These are phyloP conservation scores for Monodelphis domestica DNA, from an alignment of 2,797 vertebrate species.

Conservation along the genomic window DNA sequence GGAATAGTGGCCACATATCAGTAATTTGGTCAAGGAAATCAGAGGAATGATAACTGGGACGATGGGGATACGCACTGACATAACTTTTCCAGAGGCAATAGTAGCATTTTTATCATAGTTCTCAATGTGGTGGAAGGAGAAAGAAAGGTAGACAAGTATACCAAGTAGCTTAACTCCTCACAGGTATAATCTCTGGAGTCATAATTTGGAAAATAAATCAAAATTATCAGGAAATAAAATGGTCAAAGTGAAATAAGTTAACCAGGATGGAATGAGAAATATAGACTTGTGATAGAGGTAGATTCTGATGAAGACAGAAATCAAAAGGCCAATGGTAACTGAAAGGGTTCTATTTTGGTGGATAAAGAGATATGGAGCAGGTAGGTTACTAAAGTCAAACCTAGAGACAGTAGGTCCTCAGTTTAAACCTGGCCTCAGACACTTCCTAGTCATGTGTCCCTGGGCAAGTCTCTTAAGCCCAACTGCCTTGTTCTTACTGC, in stretches of 20 bases:
- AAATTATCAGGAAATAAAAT: background rate
- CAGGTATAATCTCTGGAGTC: background rate
- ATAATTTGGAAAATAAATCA: background rate
- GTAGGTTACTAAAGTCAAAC: too few relatives aligned
- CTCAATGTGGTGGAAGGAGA: background rate
- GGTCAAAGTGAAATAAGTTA: background rate
- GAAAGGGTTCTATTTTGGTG: background rate
- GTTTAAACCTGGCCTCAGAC: too few relatives aligned
- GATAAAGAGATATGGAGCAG: too few relatives aligned
- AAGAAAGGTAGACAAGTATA: too few relatives aligned
- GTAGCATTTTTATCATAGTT: background rate
- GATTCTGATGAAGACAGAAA: background rate
- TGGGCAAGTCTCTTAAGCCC: too few relatives aligned
- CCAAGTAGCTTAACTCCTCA: background rate
- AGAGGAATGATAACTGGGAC: background rate
- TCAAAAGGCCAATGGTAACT: background rate
- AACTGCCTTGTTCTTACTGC: too few relatives aligned
- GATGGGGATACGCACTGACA: background rate
- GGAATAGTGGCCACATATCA: background rate
- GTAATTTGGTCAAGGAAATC: background rate
- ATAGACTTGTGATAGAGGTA: background rate
- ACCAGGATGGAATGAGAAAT: background rate
- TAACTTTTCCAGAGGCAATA: background rate
- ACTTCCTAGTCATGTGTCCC: too few relatives aligned
- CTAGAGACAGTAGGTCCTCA: too few relatives aligned